These are phyloP conservation scores for Miltochrista miniata DNA, from an alignment of 2,888 invertebrate species.

Conservation along the genomic window DNA sequence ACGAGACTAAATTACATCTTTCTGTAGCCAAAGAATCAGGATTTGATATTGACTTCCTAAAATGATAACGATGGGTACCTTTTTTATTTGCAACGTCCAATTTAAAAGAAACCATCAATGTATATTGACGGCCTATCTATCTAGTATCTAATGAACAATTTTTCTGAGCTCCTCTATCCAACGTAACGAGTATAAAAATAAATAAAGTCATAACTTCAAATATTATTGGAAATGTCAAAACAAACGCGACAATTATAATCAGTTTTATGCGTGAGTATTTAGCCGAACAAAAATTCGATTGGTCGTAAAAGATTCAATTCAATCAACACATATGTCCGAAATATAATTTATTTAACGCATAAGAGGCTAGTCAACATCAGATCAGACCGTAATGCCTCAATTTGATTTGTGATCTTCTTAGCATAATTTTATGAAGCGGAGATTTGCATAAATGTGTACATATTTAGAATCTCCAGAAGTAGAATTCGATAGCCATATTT, in stretches of 20 bases:
- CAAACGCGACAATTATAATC: slow-evolving; percentile 12
- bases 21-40: too few species aligned
- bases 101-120: background rate
- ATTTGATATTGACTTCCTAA: too few species aligned
- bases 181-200: slow-evolving; percentile 5
- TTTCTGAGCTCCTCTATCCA: too few species aligned
- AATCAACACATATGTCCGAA: slow-evolving; percentile 29
- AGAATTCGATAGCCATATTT: slow-evolving; percentile 16
- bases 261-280: slow-evolving; percentile 24
- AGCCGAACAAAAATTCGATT: slow-evolving; percentile 19
- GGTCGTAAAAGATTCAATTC: slow-evolving; percentile 35
- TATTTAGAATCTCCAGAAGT: slow-evolving; percentile 14
- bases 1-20: too few species aligned
- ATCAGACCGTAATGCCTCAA: slow-evolving; percentile 17
- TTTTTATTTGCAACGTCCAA: too few species aligned
- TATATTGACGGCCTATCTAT: background rate
- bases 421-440: slow-evolving; percentile 35
- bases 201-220: slow-evolving; percentile 19
- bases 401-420: slow-evolving; percentile 36
- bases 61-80: too few species aligned
- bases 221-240: slow-evolving; percentile 28
- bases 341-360: slow-evolving; percentile 37
- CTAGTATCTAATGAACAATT: background rate
- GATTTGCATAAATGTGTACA: slow-evolving; percentile 36
- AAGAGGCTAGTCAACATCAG: slow-evolving; percentile 15